Evolutionary conservation across 2,797 vertebrate species (phyloP).

Genomic region (Chromobotia macracanthus): DNA sequence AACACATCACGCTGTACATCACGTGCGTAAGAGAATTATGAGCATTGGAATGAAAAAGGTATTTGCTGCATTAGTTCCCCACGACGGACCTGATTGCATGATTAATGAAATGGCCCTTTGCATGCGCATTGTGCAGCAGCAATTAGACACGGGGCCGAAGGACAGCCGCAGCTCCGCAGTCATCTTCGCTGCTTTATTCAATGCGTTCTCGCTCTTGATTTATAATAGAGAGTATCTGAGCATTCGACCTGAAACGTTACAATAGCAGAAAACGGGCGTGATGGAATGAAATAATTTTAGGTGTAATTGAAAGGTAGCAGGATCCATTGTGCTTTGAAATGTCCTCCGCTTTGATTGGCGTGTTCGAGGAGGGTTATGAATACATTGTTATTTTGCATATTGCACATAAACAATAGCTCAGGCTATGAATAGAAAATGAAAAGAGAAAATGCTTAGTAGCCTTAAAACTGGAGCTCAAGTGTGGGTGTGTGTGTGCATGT

Average conservation of each 20-base stretch:
- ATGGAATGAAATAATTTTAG: slow-evolving; percentile 80
- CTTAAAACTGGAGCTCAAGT: slow-evolving; percentile 49
- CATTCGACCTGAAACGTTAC: slow-evolving; percentile 87
- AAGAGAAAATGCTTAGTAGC: slow-evolving; percentile 80
- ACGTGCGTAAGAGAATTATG: slow-evolving; percentile 97
- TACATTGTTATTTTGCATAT: slow-evolving; percentile 92
- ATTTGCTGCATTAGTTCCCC: slow-evolving; percentile 99
- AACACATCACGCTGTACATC: slow-evolving; percentile 99
- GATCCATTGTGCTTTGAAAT: slow-evolving; percentile 84
- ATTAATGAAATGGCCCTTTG: slow-evolving; percentile 99
- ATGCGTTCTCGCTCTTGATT: slow-evolving; percentile 93
- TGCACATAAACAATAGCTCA: slow-evolving; percentile 92
- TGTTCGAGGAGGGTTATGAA: slow-evolving; percentile 84
- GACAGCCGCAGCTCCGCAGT: slow-evolving; percentile 81
- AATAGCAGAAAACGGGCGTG: slow-evolving; percentile 82
- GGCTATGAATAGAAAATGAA: slow-evolving; percentile 67
- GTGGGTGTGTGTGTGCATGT: slow-evolving; percentile 29
- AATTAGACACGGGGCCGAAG: slow-evolving; percentile 94
- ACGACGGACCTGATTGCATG: slow-evolving; percentile 99
- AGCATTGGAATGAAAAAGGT: slow-evolving; percentile 99
- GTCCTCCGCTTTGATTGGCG: slow-evolving; percentile 89
- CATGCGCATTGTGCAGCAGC: slow-evolving; percentile 99
- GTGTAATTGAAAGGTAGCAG: slow-evolving; percentile 91
- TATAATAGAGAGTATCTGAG: slow-evolving; percentile 91
- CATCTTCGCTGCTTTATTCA: slow-evolving; percentile 57